Evolutionary conservation across 92 coral and sea anemone species (phyloP).

Genomic region (Zoanthus solanderi): DNA sequence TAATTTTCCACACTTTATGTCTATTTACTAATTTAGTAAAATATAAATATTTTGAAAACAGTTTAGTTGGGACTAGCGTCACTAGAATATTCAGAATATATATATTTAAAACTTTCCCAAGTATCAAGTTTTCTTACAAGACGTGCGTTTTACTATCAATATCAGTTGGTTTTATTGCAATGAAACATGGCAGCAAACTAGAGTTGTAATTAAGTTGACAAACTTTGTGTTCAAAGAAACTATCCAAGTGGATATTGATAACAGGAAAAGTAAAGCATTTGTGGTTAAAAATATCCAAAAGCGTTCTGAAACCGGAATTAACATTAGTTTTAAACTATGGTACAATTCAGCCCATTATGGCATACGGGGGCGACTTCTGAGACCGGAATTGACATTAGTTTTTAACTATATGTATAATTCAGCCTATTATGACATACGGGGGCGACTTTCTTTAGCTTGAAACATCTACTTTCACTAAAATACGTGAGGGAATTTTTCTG

Average conservation of each 20-base stretch:
- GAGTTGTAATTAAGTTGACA: too few relatives aligned
- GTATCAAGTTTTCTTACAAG: too few relatives aligned
- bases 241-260: too few relatives aligned
- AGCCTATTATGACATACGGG: neutral
- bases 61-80: too few relatives aligned
- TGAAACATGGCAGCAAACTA: too few relatives aligned
- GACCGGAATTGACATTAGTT: neutral
- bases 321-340: neutral
- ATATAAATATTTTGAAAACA: too few relatives aligned
- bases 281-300: neutral
- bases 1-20: neutral
- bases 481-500: slow-evolving; percentile 3
- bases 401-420: neutral
- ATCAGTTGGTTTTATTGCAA: too few relatives aligned
- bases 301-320: neutral
- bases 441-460: neutral
- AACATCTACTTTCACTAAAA: neutral
- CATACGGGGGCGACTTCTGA: neutral
- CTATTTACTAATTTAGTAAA: too few relatives aligned
- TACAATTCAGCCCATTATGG: neutral
- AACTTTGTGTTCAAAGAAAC: too few relatives aligned
- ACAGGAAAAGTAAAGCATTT: neutral
- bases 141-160: too few relatives aligned
- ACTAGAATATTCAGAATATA: too few relatives aligned
- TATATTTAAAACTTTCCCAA: too few relatives aligned